These are phyloP conservation scores for Notothenia coriiceps DNA, from an alignment of 2,113 vertebrate species.

Conservation along the genomic window DNA sequence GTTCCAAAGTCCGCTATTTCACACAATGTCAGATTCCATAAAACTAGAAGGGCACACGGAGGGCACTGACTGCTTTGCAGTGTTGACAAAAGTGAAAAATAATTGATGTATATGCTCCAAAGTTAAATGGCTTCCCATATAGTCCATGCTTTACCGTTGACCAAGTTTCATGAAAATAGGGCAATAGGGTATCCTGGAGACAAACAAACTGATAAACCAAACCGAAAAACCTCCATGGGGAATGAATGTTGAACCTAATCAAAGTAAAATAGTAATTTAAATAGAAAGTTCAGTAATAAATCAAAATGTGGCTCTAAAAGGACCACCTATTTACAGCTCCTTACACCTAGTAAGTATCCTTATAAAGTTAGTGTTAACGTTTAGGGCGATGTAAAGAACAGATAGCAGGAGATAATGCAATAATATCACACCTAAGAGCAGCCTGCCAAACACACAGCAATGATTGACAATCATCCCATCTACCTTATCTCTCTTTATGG, in stretches of 20 bases:
- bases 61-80: too few species aligned
- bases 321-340: constrained; percentile 29
- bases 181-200: too few species aligned
- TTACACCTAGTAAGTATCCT: constrained; percentile 50
- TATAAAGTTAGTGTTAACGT: constrained; percentile 60
- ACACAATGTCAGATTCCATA: background rate
- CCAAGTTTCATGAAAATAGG: too few species aligned
- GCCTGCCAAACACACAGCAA: constrained; percentile 72
- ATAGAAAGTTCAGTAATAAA: too few species aligned
- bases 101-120: too few species aligned
- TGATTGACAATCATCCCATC: constrained; percentile 76
- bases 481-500: constrained; percentile 78
- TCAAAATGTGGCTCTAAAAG: too few species aligned
- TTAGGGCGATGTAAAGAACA: constrained; percentile 74
- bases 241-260: background rate
- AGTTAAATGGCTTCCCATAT: too few species aligned
- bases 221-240: too few species aligned
- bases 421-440: constrained; percentile 68
- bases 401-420: constrained; percentile 69
- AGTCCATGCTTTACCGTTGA: too few species aligned
- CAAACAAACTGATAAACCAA: too few species aligned
- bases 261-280: background rate
- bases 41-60: background rate
- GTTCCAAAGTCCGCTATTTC: background rate
- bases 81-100: too few species aligned